These are phyloP conservation scores for Bombyx mandarina DNA, from an alignment of 1,140 invertebrate genomes.

Conservation along the genomic window DNA sequence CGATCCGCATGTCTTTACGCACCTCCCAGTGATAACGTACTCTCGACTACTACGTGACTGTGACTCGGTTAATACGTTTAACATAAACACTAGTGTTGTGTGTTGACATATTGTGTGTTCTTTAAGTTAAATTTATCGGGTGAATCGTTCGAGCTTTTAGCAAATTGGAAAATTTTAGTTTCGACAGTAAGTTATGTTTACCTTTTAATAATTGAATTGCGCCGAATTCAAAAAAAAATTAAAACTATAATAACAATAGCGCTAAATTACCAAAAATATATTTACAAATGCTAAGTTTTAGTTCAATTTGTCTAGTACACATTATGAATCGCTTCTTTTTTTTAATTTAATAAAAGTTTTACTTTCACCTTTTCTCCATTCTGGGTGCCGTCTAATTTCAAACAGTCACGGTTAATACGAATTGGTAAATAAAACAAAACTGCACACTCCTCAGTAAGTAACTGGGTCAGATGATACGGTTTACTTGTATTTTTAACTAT, in stretches of 20 bases:
- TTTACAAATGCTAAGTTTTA: too few species aligned
- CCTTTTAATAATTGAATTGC: too few species aligned
- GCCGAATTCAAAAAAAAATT: too few species aligned
- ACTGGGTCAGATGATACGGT: slow-evolving; percentile 19
- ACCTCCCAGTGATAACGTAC: slow-evolving; percentile 40
- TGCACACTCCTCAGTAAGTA: slow-evolving; percentile 13
- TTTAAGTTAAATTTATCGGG: slow-evolving; percentile 5
- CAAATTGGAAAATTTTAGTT: too few species aligned
- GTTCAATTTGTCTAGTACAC: too few species aligned
- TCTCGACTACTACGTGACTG: slow-evolving; percentile 35
- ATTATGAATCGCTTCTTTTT: neutral
- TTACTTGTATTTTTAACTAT: slow-evolving; percentile 13
- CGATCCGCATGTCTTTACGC: slow-evolving; percentile 49
- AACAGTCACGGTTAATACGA: slow-evolving; percentile 8
- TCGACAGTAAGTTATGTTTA: slow-evolving; percentile 1
- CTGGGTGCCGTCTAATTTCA: neutral
- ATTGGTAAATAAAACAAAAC: slow-evolving; percentile 16
- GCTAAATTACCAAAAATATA: too few species aligned
- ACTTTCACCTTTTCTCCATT: neutral
- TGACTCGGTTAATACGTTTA: slow-evolving; percentile 12
- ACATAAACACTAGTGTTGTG: slow-evolving; percentile 36
- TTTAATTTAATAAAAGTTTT: neutral
- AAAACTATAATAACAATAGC: too few species aligned
- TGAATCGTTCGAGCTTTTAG: neutral
- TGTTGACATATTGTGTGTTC: slow-evolving; percentile 35